A percentile compares a stretch with the other conserved stretches of the same genome.
Evolutionary conservation across 2,888 invertebrate species (phyloP).

Genomic region (Epsilonema sp.): DNA sequence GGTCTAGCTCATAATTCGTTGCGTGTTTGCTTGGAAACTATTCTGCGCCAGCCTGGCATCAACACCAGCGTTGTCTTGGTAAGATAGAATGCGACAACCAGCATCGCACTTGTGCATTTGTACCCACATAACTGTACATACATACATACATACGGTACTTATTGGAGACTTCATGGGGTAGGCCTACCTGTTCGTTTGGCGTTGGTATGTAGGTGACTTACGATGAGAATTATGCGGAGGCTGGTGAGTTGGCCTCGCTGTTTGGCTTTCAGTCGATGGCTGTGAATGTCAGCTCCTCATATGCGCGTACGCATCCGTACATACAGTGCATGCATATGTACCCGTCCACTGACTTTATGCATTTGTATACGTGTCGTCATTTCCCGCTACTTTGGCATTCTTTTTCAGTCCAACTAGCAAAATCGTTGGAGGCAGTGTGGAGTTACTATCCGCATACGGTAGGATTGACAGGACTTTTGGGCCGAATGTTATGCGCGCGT

Average conservation of each 20-base stretch:
- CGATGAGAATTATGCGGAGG: conserved; percentile 32
- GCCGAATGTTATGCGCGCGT: no score
- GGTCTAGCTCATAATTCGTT: no score
- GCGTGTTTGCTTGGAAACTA: no score
- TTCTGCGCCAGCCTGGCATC: conserved; percentile 38
- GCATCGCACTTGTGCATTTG: no score
- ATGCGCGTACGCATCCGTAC: conserved; percentile 13
- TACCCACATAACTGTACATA: no score
- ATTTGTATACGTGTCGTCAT: no score
- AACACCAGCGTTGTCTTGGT: conserved; percentile 33
- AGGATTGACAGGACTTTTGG: conserved; percentile 12
- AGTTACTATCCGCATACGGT: conserved; percentile 23
- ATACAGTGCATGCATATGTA: no score
- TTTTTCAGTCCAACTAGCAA: conserved; percentile 27
- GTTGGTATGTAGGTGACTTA: conserved; percentile 10
- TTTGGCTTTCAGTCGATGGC: conserved; percentile 30
- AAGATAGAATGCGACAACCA: no score
- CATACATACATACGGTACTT: no score
- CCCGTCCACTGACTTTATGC: no score
- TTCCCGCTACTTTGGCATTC: not conserved
- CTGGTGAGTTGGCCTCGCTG: conserved; percentile 29
- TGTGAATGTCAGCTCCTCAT: conserved; percentile 25
- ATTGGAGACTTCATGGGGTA: no score
- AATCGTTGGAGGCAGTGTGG: conserved; percentile 24
- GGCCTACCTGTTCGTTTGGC: no score